A percentile compares a stretch with the other conserved stretches of the same genome.
Conservation (phyloP, 2,888 invertebrate genomes). For the Lasioglossum figueresi region DNA sequence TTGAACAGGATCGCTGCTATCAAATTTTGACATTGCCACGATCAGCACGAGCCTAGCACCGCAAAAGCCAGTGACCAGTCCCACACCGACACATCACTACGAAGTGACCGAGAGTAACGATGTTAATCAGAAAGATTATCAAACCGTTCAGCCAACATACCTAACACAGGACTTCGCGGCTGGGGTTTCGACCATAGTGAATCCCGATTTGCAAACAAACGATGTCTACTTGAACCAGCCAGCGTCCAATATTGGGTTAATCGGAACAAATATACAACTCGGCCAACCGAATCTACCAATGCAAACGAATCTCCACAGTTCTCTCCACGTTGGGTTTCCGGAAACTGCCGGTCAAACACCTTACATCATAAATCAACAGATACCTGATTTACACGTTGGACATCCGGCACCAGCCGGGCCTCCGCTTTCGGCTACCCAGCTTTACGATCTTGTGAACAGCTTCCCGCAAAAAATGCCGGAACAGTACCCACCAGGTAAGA, state of each 20-base stretch:
- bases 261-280: constrained; percentile 69
- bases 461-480: constrained; percentile 77
- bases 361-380: constrained; percentile 69
- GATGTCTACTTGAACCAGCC: constrained; percentile 74
- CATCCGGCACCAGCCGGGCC: constrained; percentile 76
- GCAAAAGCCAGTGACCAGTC: constrained; percentile 69
- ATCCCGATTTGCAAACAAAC: constrained; percentile 73
- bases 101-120: constrained; percentile 80
- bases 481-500: constrained; percentile 70
- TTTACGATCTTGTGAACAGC: constrained; percentile 78
- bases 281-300: constrained; percentile 72
- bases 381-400: constrained; percentile 78
- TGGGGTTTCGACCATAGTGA: constrained; percentile 66
- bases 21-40: constrained; percentile 46
- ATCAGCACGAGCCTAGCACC: constrained; percentile 58
- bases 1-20: constrained; percentile 38
- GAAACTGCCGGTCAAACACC: constrained; percentile 70
- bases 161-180: constrained; percentile 75
- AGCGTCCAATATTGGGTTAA: constrained; percentile 64
- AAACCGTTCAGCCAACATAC: constrained; percentile 71
- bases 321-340: constrained; percentile 78
- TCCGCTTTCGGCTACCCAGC: constrained; percentile 76
- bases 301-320: constrained; percentile 80
- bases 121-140: constrained; percentile 65
- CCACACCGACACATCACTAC: constrained; percentile 69